These are phyloP conservation scores for Perodicticus potto DNA, from an alignment of 2,797 vertebrate species.

Conservation along the genomic window DNA sequence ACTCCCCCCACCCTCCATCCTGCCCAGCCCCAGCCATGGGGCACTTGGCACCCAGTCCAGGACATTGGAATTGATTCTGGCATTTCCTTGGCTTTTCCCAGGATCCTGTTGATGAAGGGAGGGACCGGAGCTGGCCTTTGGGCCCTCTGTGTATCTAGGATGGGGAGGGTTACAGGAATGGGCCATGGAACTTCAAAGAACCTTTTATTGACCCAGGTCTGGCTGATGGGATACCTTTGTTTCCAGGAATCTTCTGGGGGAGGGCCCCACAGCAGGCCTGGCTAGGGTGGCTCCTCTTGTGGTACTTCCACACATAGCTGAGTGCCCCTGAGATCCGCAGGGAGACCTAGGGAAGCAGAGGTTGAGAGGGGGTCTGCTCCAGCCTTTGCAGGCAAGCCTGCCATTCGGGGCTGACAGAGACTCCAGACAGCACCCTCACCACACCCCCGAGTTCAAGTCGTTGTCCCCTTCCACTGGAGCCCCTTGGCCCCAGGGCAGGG, in stretches of 20 bases:
- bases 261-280: not conserved
- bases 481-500: not conserved
- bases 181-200: slow-evolving; percentile 70
- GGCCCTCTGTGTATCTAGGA: slow-evolving; percentile 69
- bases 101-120: slow-evolving; percentile 81
- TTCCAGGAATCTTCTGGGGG: slow-evolving; percentile 62
- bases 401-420: not conserved
- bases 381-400: not conserved
- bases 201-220: slow-evolving; percentile 61
- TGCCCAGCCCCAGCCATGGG: not conserved
- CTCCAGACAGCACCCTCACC: not conserved
- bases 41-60: slow-evolving; percentile 43
- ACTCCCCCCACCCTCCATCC: not conserved
- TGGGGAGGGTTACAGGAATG: slow-evolving; percentile 42
- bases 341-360: not conserved
- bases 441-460: not conserved
- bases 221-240: not conserved
- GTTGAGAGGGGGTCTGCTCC: not conserved
- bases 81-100: slow-evolving; percentile 75
- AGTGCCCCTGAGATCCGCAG: not conserved
- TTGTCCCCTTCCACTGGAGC: not conserved
- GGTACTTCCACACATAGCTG: not conserved
- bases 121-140: slow-evolving; percentile 63
- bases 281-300: not conserved
- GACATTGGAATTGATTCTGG: slow-evolving; percentile 33